These are phyloP conservation scores for Acrobasis repandana DNA, from an alignment of 2,888 invertebrate genomes.

Conservation along the genomic window DNA sequence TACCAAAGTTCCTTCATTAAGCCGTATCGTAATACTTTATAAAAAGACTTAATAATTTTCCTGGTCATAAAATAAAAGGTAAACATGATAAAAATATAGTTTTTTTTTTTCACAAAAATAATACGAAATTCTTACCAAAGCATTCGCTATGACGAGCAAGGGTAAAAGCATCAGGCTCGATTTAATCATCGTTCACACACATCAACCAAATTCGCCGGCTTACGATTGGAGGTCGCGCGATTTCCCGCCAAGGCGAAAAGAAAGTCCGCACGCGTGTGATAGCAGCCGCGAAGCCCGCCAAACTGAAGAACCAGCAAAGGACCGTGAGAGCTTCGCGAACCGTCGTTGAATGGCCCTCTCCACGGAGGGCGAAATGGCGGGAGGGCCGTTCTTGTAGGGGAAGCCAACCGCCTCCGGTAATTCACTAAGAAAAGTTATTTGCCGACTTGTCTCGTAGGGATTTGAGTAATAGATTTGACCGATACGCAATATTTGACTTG, in stretches of 20 bases:
- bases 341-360: slow-evolving; percentile 78
- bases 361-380: slow-evolving; percentile 75
- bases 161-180: slow-evolving; percentile 54
- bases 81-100: background rate
- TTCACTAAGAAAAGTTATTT: slow-evolving; percentile 82
- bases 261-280: slow-evolving; percentile 58
- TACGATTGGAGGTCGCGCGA: slow-evolving; percentile 45
- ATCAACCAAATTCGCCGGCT: slow-evolving; percentile 50
- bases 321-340: slow-evolving; percentile 78
- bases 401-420: slow-evolving; percentile 78
- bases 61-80: too few species aligned
- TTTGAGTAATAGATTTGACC: slow-evolving; percentile 63
- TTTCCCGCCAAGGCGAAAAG: slow-evolving; percentile 68
- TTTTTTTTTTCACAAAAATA: slow-evolving; percentile 24
- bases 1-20: too few species aligned
- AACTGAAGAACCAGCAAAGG: slow-evolving; percentile 69
- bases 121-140: slow-evolving; percentile 60
- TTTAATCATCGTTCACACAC: slow-evolving; percentile 65
- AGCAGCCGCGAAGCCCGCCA: slow-evolving; percentile 72
- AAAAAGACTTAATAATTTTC: too few species aligned
- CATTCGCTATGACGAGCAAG: slow-evolving; percentile 60
- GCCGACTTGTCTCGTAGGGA: slow-evolving; percentile 65
- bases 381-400: slow-evolving; percentile 78
- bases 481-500: slow-evolving; percentile 39
- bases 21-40: too few species aligned